Base-by-base conservation (phyloP, 2,797 vertebrate genomes). In the Poecilia gillii region DNA sequence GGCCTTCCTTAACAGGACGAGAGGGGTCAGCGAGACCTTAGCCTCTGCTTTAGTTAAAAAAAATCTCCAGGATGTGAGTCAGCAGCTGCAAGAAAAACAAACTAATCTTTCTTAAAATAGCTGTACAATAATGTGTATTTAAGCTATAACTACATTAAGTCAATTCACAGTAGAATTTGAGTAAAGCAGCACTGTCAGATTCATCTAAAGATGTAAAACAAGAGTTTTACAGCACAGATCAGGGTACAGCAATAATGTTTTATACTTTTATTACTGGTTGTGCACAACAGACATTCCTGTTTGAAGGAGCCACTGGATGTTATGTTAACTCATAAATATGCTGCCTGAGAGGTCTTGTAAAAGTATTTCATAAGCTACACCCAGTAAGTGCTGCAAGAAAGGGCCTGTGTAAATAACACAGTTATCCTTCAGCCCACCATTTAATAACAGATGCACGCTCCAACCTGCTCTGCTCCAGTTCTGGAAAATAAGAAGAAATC, bases 1-100 rank as follows among this genome's bases (percentile, higher is more conserved):
- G 68, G 33, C 14, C 46, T 80, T 85, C n/a, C 78, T 79, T 80
- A 68, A 25, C 73, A 91, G 88, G 86, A 89, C 55, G 81, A 76
- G 43, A 70, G 73, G 75, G 85, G 85, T 90, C 84, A 84, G 49
- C 23, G 33, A 2, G 81, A 23, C 70, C 46, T 13, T 73, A 74
- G 16, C 51, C 75, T 75, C 43, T 74, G 64, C 53, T 87, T 86
- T 72, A 76, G 88, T 87, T 90, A 31, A 91, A 92, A 90, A 88
- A 85, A 33, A 33, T 33, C 73, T 8, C 77, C 87, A 91, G 92
- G 85, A 90, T 81, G 76, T 87, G 79, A 89, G 75, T 88, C 81
- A 87, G 76, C 6, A 0, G 28, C 12, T 25, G 72, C 39, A 16
- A 49, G 74, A 55, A 78, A 78, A 72, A 47, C 25, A 91, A 89